These are phyloP conservation scores for Nesogale talazaci DNA, from an alignment of 2,113 vertebrate species.

Conservation along the genomic window DNA sequence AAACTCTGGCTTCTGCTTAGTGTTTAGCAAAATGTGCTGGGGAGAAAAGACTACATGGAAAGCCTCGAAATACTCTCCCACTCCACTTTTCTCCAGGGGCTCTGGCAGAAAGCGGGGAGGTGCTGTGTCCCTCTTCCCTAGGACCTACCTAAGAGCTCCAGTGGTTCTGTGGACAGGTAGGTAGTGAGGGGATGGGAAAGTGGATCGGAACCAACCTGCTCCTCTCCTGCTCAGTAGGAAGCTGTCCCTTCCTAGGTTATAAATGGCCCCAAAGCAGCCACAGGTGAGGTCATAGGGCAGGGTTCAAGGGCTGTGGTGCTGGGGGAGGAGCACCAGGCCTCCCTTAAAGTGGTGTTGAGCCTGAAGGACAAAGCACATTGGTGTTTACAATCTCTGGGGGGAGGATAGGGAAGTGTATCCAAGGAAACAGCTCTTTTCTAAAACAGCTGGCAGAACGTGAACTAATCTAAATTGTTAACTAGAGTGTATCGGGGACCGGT, in stretches of 20 bases:
- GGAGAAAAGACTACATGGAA: background rate
- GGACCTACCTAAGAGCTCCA: background rate
- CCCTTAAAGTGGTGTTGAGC: background rate
- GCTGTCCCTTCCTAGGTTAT: background rate
- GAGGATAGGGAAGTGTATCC: background rate
- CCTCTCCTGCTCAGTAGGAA: background rate
- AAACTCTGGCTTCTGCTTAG: no score
- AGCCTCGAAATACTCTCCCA: background rate
- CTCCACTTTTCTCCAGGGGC: background rate
- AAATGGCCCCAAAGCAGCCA: background rate
- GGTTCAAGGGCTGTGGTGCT: background rate
- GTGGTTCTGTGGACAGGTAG: background rate
- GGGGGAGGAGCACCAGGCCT: background rate
- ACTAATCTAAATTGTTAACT: slow-evolving; percentile 71
- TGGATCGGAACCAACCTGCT: background rate
- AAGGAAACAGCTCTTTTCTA: slow-evolving; percentile 47
- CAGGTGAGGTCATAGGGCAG: background rate
- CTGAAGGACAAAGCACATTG: background rate
- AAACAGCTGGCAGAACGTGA: slow-evolving; percentile 75
- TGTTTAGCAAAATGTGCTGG: background rate
- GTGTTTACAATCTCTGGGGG: background rate
- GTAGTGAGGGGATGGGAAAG: background rate
- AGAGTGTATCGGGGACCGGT: slow-evolving; percentile 48
- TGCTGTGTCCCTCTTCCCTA: background rate
- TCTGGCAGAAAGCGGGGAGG: background rate